Conservation (phyloP, 2,797 vertebrate species). For the Rachycentron canadum region DNA sequence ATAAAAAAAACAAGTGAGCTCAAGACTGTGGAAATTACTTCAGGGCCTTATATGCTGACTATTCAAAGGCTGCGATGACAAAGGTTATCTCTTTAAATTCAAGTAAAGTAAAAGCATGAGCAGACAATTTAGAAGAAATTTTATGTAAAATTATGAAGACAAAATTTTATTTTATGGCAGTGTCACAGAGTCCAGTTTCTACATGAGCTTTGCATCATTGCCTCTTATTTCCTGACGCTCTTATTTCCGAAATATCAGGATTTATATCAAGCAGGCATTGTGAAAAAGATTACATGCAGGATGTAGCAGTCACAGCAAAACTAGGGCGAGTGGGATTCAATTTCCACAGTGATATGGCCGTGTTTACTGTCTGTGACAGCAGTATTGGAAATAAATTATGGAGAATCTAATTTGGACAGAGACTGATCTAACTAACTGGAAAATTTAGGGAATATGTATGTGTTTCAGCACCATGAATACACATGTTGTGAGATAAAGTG, state of each 20-base stretch:
- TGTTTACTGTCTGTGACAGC: conserved; percentile 9
- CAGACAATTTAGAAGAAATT: neutral
- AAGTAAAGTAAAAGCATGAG: neutral
- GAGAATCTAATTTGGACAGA: neutral
- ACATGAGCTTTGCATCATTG: conserved; percentile 6
- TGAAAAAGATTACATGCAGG: conserved; percentile 28
- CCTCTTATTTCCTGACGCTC: neutral
- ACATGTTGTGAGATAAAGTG: neutral
- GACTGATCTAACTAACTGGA: too few species aligned
- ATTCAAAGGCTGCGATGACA: neutral
- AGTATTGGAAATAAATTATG: conserved; percentile 1
- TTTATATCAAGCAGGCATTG: conserved; percentile 17
- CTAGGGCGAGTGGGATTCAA: neutral
- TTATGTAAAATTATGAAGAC: neutral
- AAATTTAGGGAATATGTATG: too few species aligned
- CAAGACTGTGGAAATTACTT: neutral
- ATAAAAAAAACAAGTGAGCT: neutral
- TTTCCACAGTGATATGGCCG: conserved; percentile 2
- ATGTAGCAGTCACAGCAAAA: conserved; percentile 13
- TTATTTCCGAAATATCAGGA: neutral
- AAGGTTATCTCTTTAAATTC: neutral
- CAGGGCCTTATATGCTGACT: rapidly evolving
- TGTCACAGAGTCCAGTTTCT: neutral
- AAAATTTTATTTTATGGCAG: neutral
- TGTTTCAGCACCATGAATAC: neutral